Base-by-base conservation (phyloP, 2,888 invertebrate species). In the Julus scanicus region DNA sequence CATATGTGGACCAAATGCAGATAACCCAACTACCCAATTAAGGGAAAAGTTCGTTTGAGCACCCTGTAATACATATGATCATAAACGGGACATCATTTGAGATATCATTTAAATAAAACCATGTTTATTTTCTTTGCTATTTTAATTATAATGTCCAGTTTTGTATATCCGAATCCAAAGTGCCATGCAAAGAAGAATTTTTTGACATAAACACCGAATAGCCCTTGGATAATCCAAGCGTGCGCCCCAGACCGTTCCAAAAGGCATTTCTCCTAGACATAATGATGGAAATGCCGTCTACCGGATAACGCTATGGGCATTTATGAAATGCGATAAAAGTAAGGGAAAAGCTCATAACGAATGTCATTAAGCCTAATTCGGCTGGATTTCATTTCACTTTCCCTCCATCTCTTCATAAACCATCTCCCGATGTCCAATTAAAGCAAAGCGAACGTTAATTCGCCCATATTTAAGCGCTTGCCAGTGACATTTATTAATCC, bases 341-440 rank as follows among this genome's bases (percentile, higher is more conserved):
- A 57, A 57, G 57, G n/a, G n/a, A n/a, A 44, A 44, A 44, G 15
- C 57, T 57, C 57, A 17, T n/a, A 57, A 57, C 57, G 17, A 57
- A 57, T 57, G 57, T n/a, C n/a, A 15, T 57, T n/a, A n/a, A 57
- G 57, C 57, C 57, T 57, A 57, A 57, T 57, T 57, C 57, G 57
- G 57, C 57, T 17, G 57, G n/a, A 15, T 57, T 57, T 57, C 57
- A 57, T 57, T 57, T 57, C 57, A 57, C 57, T 57, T 57, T 57
- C 1, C 17, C 17, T n/a, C n/a, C 57, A n/a, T 57, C 57, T 57
- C n/a, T 57, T n/a, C 57, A 57, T 57, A 57, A 57, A 57, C 57
- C 57, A 57, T 57, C 17, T n/a, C n/a, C 57, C 17, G 5, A 57
- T 57, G 57, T 17, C 17, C 57, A 57, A 57, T 57, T 57, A 57